phyloP scores from a whole-genome alignment of 2,797 vertebrate species.

The Psittacula derbiana region DNA sequence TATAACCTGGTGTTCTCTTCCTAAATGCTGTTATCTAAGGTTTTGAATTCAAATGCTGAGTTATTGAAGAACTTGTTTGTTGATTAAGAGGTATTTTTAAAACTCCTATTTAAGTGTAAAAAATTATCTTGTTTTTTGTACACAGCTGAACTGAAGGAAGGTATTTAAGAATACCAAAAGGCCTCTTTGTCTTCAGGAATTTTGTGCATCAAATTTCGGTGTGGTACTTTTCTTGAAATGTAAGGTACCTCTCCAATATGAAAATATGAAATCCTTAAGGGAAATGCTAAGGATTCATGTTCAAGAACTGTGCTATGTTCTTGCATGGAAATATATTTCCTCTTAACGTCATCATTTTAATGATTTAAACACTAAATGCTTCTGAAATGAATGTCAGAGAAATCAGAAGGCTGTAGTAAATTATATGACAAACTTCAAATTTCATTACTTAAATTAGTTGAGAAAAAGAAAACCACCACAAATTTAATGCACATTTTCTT shows the following conservation, averaged over 20 bases:
- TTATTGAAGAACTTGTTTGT: not conserved
- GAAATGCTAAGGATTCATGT: not conserved
- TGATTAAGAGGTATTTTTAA: not conserved
- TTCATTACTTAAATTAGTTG: not conserved
- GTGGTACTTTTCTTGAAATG: not conserved
- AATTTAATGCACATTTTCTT: not conserved
- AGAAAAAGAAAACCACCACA: fast-evolving
- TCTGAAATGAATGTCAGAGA: not conserved
- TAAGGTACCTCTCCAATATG: not conserved
- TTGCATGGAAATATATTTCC: not conserved
- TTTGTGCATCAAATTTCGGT: not conserved
- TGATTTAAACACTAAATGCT: not conserved
- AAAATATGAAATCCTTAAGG: not conserved
- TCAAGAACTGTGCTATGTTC: not conserved
- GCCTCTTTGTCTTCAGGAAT: not conserved
- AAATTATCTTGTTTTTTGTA: not conserved
- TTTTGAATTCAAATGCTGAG: not conserved
- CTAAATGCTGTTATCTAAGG: not conserved
- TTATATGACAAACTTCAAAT: not conserved
- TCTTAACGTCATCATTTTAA: not conserved
- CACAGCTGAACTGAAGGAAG: not conserved
- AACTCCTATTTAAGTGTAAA: not conserved
- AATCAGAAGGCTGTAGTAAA: not conserved
- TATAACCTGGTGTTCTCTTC: not conserved
- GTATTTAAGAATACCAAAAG: not conserved